These are phyloP conservation scores for Sylvilagus bachmani DNA, from an alignment of 2,113 vertebrate genomes.

Conservation along the genomic window DNA sequence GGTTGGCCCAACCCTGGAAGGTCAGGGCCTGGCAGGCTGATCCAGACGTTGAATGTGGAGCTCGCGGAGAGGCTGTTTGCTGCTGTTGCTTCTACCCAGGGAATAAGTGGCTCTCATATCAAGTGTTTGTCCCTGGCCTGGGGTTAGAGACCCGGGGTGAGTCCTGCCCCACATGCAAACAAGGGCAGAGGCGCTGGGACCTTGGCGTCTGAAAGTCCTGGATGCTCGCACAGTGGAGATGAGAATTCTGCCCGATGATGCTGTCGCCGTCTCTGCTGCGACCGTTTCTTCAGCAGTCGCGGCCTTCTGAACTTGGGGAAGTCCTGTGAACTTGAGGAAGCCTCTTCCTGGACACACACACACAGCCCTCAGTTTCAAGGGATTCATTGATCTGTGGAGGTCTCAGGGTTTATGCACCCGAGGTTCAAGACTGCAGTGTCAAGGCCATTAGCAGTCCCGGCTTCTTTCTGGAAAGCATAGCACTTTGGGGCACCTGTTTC, in stretches of 20 bases:
- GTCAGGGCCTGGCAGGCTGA: too few relatives aligned
- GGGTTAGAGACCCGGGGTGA: background rate
- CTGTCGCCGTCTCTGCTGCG: background rate
- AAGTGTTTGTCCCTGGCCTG: background rate
- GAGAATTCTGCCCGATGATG: background rate
- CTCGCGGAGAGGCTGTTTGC: background rate
- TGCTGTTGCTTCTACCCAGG: background rate
- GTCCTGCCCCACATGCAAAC: background rate
- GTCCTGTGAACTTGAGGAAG: background rate
- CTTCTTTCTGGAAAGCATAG: constrained; percentile 46
- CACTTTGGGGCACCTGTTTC: background rate
- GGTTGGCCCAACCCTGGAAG: background rate
- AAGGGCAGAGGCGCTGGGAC: background rate
- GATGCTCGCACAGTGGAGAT: accelerated
- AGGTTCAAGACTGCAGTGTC: constrained; percentile 57
- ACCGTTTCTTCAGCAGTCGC: background rate
- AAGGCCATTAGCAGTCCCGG: constrained; percentile 45
- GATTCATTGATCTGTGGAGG: constrained; percentile 39
- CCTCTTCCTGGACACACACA: background rate
- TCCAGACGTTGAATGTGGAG: background rate
- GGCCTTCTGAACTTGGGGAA: background rate
- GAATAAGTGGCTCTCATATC: background rate
- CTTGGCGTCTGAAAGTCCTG: background rate
- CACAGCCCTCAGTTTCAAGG: constrained; percentile 2
- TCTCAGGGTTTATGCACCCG: background rate